Evolutionary conservation across 2,888 invertebrate genomes (phyloP), one percentile per base, ranked within the genome.

Genomic region (Drosophila parthenogenetica): DNA sequence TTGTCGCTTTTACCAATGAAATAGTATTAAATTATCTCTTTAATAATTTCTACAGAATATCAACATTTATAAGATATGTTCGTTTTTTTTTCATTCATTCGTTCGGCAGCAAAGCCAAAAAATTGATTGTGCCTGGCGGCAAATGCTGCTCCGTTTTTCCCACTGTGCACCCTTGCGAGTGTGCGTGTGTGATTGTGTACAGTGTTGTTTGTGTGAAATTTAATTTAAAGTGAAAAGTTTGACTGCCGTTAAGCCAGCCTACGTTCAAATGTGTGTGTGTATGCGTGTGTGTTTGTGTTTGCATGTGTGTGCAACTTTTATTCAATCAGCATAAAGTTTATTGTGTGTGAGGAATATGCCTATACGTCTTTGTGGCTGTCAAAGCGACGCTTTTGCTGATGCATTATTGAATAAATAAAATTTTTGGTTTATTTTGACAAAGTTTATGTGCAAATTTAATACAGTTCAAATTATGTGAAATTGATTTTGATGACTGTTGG

Each of bases 211-310:
- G 67, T 43, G 59, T 65, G 43, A 81, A 83, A 83, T 86, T 86
- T 83, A 86, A 86, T 81, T 80, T 77, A 68, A 81, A 81, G 78
- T 80, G 75, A 86, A 86, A 81, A 81, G 83, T 81, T 81, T 80
- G 77, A 46, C 66, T 86, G 69, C 74, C 74, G 69, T 83, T 77
- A 77, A 76, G 63, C 65, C 39, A 45, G 59, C 59, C 53, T 54
- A 57, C 37, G 17, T 61, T 39, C 14, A 35, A 51, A 17, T 46
- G 25, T 35, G 8, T 46, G 22, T 45, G 22, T 50, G 22, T 22
- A n/a, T n/a, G 13, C 8, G 10, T 54, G n/a, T 13, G 32, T 49
- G 54, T 54, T 42, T 43, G 25, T 63, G n/a, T n/a, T n/a, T n/a
- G n/a, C n/a, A n/a, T n/a, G 57, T 45, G 55, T 50, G 57, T 48